phyloP scores from a whole-genome alignment of 2,888 invertebrate genomes.

The Ormia ochracea region DNA sequence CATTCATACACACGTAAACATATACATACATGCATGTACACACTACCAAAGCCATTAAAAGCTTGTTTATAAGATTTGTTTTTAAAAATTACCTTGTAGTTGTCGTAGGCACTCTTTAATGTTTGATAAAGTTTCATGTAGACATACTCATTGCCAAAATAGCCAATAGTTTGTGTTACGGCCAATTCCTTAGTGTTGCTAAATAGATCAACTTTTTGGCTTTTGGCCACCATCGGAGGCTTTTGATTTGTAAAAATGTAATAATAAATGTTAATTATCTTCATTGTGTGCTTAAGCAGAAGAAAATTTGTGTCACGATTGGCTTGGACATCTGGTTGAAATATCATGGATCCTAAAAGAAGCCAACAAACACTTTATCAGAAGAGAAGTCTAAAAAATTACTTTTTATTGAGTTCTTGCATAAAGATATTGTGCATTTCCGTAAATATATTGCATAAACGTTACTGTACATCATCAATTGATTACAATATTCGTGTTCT shows the following conservation, averaged over 20 bases:
- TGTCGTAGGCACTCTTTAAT: conserved; percentile 88
- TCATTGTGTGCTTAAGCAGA: conserved; percentile 73
- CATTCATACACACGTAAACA: no score
- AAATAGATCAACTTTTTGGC: conserved; percentile 73
- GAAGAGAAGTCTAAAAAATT: no score
- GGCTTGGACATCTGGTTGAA: conserved; percentile 60
- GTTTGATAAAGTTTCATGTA: conserved; percentile 91
- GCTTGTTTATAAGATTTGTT: background rate
- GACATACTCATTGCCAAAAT: conserved; percentile 84
- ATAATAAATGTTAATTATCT: conserved; percentile 76
- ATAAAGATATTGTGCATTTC: no score
- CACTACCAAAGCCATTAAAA: background rate
- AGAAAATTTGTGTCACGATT: conserved; percentile 59
- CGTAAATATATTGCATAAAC: no score
- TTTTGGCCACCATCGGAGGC: conserved; percentile 71
- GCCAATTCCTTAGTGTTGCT: conserved; percentile 70
- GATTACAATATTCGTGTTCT: no score
- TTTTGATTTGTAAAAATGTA: conserved; percentile 75
- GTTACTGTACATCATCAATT: no score
- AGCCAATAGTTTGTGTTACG: conserved; percentile 77
- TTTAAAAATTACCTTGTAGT: conserved; percentile 84
- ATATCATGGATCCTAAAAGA: conserved; percentile 65
- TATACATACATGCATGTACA: no score
- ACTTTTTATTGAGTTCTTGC: no score
- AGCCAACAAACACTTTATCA: background rate